phyloP scores from a whole-genome alignment of 2,113 vertebrate genomes.

The Xenopus tropicalis region DNA sequence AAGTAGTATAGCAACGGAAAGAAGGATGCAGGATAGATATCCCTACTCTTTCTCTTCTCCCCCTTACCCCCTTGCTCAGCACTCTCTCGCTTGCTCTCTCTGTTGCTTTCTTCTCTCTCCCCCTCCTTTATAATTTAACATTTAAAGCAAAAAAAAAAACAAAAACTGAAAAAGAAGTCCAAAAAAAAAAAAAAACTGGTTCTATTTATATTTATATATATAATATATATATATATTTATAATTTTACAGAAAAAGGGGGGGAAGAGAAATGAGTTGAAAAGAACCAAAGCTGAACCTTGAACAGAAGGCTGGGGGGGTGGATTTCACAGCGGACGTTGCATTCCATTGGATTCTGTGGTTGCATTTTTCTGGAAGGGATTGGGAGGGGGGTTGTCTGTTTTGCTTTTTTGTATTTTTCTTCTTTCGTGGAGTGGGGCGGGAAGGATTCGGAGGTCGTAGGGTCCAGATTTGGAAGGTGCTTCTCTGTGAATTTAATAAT shows the following conservation, averaged over 20 bases:
- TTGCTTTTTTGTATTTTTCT: slow-evolving; percentile 19
- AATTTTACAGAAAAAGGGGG: slow-evolving; percentile 41
- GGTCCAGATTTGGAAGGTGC: slow-evolving; percentile 5
- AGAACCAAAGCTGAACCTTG: slow-evolving; percentile 31
- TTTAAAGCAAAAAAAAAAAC: slow-evolving; percentile 21
- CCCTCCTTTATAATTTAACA: slow-evolving; percentile 29
- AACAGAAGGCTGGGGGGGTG: slow-evolving; percentile 24
- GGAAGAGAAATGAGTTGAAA: slow-evolving; percentile 33
- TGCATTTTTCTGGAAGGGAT: slow-evolving; percentile 1
- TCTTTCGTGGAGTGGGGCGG: not conserved
- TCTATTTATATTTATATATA: slow-evolving; percentile 46
- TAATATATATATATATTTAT: slow-evolving; percentile 44
- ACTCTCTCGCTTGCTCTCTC: not conserved
- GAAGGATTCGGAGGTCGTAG: not conserved
- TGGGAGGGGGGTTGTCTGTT: not conserved
- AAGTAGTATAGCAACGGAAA: not conserved
- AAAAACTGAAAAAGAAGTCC: slow-evolving; percentile 3
- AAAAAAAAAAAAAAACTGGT: slow-evolving; percentile 23
- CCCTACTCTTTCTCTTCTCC: not conserved
- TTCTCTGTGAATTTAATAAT: slow-evolving; percentile 67
- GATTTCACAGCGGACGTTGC: slow-evolving; percentile 8
- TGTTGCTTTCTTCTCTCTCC: slow-evolving; percentile 16
- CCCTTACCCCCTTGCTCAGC: not conserved
- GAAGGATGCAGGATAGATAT: not conserved
- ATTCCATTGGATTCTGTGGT: slow-evolving; percentile 7